phyloP scores from a whole-genome alignment of 2,888 invertebrate genomes.

The Megaustenia siamemsis region DNA sequence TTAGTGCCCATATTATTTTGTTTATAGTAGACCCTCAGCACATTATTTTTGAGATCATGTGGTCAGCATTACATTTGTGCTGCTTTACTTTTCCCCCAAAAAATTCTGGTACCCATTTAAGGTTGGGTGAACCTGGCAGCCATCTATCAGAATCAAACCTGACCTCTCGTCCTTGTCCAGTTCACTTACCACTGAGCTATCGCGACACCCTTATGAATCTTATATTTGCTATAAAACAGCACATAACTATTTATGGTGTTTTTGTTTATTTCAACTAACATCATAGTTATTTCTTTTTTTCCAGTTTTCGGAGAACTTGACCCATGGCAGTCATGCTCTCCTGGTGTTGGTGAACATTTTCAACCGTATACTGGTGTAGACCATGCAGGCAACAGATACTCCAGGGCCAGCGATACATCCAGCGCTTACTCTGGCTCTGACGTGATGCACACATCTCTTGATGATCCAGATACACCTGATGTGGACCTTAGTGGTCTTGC shows the following conservation, averaged over 20 bases:
- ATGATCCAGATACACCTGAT: slow-evolving; percentile 83
- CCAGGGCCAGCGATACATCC: slow-evolving; percentile 89
- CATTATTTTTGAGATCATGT: too few relatives aligned
- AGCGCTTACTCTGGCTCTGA: slow-evolving; percentile 98
- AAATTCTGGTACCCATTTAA: too few relatives aligned
- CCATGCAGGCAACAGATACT: slow-evolving; percentile 66
- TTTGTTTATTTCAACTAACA: neutral
- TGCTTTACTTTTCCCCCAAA: too few relatives aligned
- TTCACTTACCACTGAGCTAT: too few relatives aligned
- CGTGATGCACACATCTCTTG: slow-evolving; percentile 83
- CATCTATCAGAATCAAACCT: too few relatives aligned
- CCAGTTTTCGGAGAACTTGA: slow-evolving; percentile 59
- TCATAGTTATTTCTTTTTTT: neutral
- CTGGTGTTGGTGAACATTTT: slow-evolving; percentile 50
- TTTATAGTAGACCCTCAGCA: too few relatives aligned
- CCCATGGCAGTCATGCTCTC: slow-evolving; percentile 34
- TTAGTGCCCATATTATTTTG: too few relatives aligned
- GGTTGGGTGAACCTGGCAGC: too few relatives aligned
- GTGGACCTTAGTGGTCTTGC: slow-evolving; percentile 94
- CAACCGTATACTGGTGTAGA: slow-evolving; percentile 51
- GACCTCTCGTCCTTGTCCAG: too few relatives aligned
- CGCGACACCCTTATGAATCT: too few relatives aligned
- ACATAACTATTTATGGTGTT: neutral
- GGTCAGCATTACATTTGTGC: too few relatives aligned
- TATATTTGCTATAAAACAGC: too few relatives aligned